Percentiles rank a stretch among this genome's conserved stretches.
Evolutionary conservation across 2,797 vertebrate genomes (phyloP).

Genomic region (Enteromius fasciolatus): DNA sequence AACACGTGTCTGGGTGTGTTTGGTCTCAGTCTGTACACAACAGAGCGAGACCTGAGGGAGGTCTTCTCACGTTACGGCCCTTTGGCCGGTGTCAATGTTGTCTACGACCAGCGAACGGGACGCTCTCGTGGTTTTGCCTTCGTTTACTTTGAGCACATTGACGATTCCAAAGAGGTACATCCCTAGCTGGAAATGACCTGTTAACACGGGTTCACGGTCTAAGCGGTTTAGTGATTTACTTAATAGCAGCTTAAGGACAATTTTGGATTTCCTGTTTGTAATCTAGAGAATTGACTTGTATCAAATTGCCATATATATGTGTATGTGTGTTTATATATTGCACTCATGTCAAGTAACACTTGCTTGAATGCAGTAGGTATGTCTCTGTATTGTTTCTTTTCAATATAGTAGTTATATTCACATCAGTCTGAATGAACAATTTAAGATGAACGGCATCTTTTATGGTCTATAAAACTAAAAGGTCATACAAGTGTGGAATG

Average conservation of each 20-base stretch:
- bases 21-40: conserved; percentile 93
- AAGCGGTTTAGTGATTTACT: not conserved
- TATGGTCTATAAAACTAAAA: not conserved
- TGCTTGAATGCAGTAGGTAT: too few relatives aligned
- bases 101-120: conserved; percentile 92
- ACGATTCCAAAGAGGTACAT: conserved; percentile 92
- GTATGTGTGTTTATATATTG: too few relatives aligned
- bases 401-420: too few relatives aligned
- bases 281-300: not conserved
- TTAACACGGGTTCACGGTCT: not conserved
- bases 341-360: too few relatives aligned
- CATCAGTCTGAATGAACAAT: too few relatives aligned
- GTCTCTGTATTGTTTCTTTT: too few relatives aligned
- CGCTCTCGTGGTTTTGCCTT: conserved; percentile 93
- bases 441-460: not conserved
- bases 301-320: too few relatives aligned
- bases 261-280: not conserved
- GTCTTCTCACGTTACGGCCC: conserved; percentile 92
- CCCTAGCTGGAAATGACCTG: not conserved
- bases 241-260: not conserved
- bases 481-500: not conserved
- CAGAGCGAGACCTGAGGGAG: conserved; percentile 90
- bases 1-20: conserved; percentile 93
- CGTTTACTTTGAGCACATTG: conserved; percentile 92
- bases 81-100: conserved; percentile 90